phyloP scores from a whole-genome alignment of 2,797 vertebrate species.

The Myotis myotis region DNA sequence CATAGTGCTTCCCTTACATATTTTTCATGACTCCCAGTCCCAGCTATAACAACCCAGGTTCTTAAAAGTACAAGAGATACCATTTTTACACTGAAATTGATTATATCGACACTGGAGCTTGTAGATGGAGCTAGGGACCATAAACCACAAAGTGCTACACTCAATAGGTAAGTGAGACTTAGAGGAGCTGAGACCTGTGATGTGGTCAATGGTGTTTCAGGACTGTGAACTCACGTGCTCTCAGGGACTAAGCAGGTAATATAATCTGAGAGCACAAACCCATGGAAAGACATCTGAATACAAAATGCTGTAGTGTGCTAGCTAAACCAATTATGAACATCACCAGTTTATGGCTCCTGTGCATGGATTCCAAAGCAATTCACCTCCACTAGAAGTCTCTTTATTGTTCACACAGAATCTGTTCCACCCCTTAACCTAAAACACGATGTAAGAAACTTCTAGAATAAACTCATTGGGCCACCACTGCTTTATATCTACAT shows the following conservation, averaged over 20 bases:
- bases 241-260: background rate
- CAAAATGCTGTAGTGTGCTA: background rate
- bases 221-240: background rate
- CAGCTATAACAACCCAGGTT: background rate
- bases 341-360: background rate
- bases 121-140: background rate
- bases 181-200: background rate
- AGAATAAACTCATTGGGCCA: background rate
- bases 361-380: background rate
- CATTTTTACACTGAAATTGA: background rate
- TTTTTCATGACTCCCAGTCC: background rate
- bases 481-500: background rate
- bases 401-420: background rate
- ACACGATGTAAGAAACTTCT: background rate
- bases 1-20: fast-evolving
- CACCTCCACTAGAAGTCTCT: background rate
- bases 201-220: background rate
- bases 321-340: background rate
- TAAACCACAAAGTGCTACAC: background rate
- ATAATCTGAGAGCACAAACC: background rate
- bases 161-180: background rate
- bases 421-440: background rate
- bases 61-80: background rate
- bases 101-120: background rate
- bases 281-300: background rate